Base-by-base conservation (phyloP, 1,140 invertebrate species). In the Formica selysi region DNA sequence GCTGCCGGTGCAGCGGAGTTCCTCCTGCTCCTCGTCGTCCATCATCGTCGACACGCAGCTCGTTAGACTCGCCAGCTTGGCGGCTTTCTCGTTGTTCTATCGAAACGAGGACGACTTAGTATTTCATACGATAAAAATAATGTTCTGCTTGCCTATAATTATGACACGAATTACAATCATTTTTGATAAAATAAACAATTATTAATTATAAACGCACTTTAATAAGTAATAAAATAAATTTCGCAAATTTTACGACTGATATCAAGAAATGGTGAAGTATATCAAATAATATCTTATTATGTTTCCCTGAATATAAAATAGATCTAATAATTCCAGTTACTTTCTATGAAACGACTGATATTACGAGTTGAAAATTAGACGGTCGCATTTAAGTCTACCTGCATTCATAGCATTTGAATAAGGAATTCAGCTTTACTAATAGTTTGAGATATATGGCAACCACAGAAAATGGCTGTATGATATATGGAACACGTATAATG, bases 21-120 rank as follows among this genome's bases (percentile, higher is more conserved):
- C 93, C n/a, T 95, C 94, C 54, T 94, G 93, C n/a, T 95, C 93
- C 54, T 95, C 94, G 65, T 95, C 94, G 79, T 95, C 94, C 91
- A 94, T 94, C 85, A 93, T 93, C 68, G 87, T 93, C 44, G 91
- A 90, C 38, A 92, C 85, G 73, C 91, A 92, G 78, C 84, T 90
- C 36, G 90, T 87, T 62, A 93, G 62, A 19, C 85, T 74, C 62
- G 89, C 91, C 93, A 94, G 90, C 44, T 91, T 91, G 73, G n/a
- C 73, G 62, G 26, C 59, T 85, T 73, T 48, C 48, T 44, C 26
- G 44, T 85, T 65, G 41, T 32, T 51, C 73, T 78, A 11, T 73
- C 38, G 38, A 74, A 36, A 74, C 38, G 61, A 74, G 38, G 61
- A 74, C 13, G 3, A 32, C 48, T 38, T 32, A 22, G n/a, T n/a